Percentiles rank a stretch among this genome's conserved stretches.
These are phyloP conservation scores for Kryptolebias ocellatus DNA, from an alignment of 2,797 vertebrate species.

Conservation along the genomic window DNA sequence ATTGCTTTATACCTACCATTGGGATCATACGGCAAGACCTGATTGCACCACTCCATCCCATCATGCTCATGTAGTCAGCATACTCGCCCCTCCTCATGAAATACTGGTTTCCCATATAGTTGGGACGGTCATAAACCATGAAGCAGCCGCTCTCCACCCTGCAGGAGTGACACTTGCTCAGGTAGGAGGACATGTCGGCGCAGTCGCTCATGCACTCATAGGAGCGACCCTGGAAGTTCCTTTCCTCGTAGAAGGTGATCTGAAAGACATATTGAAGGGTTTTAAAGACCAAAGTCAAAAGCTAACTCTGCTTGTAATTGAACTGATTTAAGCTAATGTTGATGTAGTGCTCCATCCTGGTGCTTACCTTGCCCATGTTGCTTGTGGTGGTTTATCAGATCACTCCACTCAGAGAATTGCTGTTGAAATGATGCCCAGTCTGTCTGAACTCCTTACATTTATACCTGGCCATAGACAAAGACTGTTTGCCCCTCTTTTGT, in stretches of 20 bases:
- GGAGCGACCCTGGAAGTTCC: conserved; percentile 67
- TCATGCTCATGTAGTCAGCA: conserved; percentile 62
- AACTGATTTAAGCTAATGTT: not conserved
- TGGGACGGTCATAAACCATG: conserved; percentile 70
- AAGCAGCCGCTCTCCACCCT: too few species aligned
- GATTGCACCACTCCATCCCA: conserved; percentile 62
- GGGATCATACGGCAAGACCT: conserved; percentile 75
- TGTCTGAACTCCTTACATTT: conserved; percentile 70
- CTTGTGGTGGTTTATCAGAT: conserved; percentile 35
- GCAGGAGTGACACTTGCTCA: conserved; percentile 61
- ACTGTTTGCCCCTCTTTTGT: conserved; percentile 69
- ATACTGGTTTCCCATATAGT: conserved; percentile 74
- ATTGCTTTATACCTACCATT: conserved; percentile 56
- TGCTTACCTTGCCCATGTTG: conserved; percentile 75
- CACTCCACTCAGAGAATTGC: conserved; percentile 52
- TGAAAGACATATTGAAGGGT: conserved; percentile 24
- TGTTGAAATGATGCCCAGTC: conserved; percentile 57
- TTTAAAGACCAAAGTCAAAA: too few species aligned
- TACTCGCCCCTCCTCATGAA: conserved; percentile 62
- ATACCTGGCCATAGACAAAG: conserved; percentile 75
- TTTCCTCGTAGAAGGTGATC: conserved; percentile 71
- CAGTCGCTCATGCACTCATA: conserved; percentile 79
- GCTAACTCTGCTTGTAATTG: too few species aligned
- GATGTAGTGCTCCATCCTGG: not conserved
- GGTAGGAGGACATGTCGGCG: conserved; percentile 73